phyloP scores from a whole-genome alignment of 2,113 vertebrate genomes.

The Melozone crissalis region DNA sequence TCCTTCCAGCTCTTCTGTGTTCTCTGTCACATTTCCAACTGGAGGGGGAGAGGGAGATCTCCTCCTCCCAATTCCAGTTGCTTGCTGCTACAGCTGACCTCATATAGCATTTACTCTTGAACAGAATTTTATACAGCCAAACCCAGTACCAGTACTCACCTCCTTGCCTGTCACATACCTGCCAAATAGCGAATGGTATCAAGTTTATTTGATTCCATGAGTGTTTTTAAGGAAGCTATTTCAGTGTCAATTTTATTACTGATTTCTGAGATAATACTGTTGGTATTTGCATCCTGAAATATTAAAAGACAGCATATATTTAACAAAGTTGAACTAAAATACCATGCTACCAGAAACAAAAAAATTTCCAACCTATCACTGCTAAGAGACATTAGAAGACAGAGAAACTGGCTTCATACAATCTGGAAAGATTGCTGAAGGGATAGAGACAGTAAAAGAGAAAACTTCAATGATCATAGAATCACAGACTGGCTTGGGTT shows the following conservation, averaged over 20 bases:
- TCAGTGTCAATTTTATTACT: conserved; percentile 93
- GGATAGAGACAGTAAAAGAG: not conserved
- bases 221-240: conserved; percentile 92
- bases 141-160: not conserved
- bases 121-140: not conserved
- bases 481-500: not conserved
- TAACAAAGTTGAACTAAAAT: not conserved
- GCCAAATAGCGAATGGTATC: conserved; percentile 89
- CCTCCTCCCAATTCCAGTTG: not conserved
- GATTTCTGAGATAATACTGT: conserved; percentile 86
- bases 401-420: not conserved
- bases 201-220: conserved; percentile 95
- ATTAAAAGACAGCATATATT: not conserved
- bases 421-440: not conserved
- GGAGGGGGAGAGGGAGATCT: not conserved
- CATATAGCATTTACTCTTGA: not conserved
- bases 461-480: not conserved
- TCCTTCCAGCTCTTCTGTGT: no score
- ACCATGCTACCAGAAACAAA: not conserved
- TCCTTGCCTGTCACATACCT: conserved; percentile 72
- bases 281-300: conserved; percentile 86
- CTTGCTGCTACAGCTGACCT: not conserved
- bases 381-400: not conserved
- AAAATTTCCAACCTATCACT: not conserved
- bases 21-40: not conserved